Conservation (phyloP, 2,113 vertebrate species). For the Perca schrenkii region DNA sequence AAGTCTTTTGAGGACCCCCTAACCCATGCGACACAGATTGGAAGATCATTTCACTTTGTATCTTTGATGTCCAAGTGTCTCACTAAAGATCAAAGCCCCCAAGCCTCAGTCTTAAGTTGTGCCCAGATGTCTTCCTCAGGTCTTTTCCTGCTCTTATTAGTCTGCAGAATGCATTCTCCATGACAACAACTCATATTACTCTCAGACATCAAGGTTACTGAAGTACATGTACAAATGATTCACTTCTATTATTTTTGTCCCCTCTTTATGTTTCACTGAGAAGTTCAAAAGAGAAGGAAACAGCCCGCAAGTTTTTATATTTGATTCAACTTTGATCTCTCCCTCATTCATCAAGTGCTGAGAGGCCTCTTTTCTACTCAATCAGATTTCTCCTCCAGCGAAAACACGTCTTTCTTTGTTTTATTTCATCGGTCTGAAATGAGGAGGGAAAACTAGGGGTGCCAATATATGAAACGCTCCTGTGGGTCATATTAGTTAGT, state of each 20-base stretch:
- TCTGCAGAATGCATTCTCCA: conserved; percentile 1
- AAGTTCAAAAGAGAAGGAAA: background rate
- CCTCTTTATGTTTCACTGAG: conserved; percentile 1
- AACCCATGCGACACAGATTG: background rate
- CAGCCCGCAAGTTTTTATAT: background rate
- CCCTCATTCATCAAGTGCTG: background rate
- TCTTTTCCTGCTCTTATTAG: conserved; percentile 9
- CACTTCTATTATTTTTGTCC: background rate
- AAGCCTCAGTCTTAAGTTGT: background rate
- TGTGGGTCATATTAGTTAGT: no score
- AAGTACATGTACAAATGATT: background rate
- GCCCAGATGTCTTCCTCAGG: background rate
- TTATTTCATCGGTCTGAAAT: no score
- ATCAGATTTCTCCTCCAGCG: conserved; percentile 2
- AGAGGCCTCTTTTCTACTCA: background rate
- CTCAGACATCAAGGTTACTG: conserved; percentile 28
- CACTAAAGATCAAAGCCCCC: conserved; percentile 44
- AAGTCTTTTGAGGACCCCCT: no score
- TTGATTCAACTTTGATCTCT: conserved; percentile 1
- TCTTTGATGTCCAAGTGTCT: conserved; percentile 40
- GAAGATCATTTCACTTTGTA: conserved; percentile 34
- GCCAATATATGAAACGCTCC: no score
- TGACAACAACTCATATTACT: conserved; percentile 18
- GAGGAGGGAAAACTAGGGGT: no score
- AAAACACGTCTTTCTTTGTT: background rate